These are phyloP conservation scores for Ichneumoninae sp. DNA, from an alignment of 2,888 invertebrate species.

Conservation along the genomic window DNA sequence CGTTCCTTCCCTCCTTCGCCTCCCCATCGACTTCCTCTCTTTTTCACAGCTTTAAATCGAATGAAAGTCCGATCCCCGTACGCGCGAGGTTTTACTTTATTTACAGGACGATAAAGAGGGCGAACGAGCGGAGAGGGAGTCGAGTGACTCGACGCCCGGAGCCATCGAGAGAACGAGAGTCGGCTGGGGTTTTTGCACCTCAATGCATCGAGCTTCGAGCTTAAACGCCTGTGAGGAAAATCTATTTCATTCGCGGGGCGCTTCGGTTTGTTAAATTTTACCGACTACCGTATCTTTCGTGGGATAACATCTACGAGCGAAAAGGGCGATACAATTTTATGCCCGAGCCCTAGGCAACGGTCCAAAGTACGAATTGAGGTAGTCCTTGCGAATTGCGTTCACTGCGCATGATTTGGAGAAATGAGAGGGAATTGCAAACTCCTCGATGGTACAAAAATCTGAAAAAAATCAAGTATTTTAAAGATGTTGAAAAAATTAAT, in stretches of 20 bases:
- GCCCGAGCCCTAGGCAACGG: too few relatives aligned
- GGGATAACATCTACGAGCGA: not conserved
- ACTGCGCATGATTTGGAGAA: too few relatives aligned
- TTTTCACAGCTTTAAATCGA: constrained; percentile 76
- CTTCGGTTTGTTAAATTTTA: constrained; percentile 1
- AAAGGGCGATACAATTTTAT: not conserved
- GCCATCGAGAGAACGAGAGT: constrained; percentile 28
- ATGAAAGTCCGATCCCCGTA: constrained; percentile 76
- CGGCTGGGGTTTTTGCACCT: not conserved
- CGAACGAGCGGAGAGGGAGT: constrained; percentile 40
- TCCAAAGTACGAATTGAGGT: too few relatives aligned
- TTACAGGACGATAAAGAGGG: constrained; percentile 70
- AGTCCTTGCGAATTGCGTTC: too few relatives aligned
- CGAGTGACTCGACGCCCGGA: constrained; percentile 26
- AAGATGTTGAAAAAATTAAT: too few relatives aligned
- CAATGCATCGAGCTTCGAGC: not conserved
- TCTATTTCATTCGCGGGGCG: not conserved
- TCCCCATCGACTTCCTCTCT: constrained; percentile 68
- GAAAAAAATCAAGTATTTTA: too few relatives aligned
- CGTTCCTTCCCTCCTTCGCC: constrained; percentile 50
- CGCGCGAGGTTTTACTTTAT: constrained; percentile 73
- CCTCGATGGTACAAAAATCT: not conserved
- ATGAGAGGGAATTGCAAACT: too few relatives aligned
- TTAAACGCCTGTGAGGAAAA: constrained; percentile 7
- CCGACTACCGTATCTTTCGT: not conserved